Evolutionary conservation across 2,888 invertebrate genomes (phyloP).

Genomic region (Melinopterus prodromus): DNA sequence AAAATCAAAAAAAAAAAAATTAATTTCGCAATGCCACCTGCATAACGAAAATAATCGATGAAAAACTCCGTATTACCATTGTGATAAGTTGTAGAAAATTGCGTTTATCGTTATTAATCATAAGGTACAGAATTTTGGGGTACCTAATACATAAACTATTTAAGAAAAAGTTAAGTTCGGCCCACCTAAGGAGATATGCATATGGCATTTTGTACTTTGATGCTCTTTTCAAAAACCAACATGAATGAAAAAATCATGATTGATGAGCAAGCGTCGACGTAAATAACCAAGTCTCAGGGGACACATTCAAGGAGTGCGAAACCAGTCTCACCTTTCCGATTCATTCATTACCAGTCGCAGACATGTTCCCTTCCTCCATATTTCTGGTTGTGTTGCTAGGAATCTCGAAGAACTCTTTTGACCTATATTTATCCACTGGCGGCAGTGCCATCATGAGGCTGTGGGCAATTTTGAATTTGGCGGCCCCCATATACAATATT

Average conservation of each 20-base stretch:
- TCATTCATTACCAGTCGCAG: neutral
- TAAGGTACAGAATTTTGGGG: neutral
- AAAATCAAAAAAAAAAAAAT: too few relatives aligned
- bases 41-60: too few relatives aligned
- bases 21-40: too few relatives aligned
- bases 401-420: neutral
- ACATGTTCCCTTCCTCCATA: neutral
- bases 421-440: neutral
- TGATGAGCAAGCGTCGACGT: neutral
- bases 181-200: neutral
- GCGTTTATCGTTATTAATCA: neutral
- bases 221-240: neutral
- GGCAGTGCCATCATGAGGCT: too few relatives aligned
- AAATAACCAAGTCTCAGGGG: neutral
- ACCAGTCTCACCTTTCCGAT: neutral
- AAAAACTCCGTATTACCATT: too few relatives aligned
- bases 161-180: neutral
- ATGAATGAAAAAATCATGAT: neutral
- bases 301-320: neutral
- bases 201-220: neutral
- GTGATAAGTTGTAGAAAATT: too few relatives aligned
- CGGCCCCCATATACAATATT: too few relatives aligned
- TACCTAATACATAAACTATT: too few relatives aligned
- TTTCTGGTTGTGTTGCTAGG: neutral
- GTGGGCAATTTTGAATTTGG: too few relatives aligned